Percentiles rank a stretch among this genome's conserved stretches.
Conservation (phyloP, 2,113 vertebrate species). For the Microcebus jonahi region DNA sequence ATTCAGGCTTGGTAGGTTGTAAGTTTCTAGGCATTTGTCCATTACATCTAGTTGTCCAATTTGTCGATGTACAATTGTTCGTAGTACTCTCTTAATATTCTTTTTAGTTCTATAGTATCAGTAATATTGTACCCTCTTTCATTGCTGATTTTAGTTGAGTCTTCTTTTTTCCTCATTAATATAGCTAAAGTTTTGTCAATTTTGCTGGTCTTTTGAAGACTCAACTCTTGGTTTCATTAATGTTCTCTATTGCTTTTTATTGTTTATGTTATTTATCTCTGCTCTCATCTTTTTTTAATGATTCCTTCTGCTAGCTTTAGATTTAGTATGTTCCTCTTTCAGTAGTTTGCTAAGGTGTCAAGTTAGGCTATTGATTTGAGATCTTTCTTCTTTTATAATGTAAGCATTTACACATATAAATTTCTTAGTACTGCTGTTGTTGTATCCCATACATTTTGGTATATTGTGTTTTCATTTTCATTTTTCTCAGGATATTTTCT, state of each 20-base stretch:
- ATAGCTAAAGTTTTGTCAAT: neutral
- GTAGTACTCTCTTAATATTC: neutral
- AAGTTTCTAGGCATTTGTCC: neutral
- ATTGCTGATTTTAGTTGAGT: neutral
- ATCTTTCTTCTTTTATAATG: neutral
- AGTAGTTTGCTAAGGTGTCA: neutral
- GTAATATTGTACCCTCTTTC: neutral
- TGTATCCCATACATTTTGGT: neutral
- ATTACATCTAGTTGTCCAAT: neutral
- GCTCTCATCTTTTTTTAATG: neutral
- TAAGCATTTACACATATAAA: neutral
- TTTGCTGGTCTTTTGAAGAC: neutral
- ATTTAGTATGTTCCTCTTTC: neutral
- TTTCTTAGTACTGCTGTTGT: neutral
- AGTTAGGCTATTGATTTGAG: neutral
- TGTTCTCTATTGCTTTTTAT: neutral
- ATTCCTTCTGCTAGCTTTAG: neutral
- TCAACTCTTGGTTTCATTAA: neutral
- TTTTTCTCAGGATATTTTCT: neutral
- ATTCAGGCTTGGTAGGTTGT: neutral
- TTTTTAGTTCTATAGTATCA: neutral
- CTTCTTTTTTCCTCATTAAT: neutral
- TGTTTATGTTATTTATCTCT: neutral
- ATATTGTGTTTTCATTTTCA: neutral
- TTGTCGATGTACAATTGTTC: neutral